Conservation (phyloP, 2,888 invertebrate genomes). For the Dorcus parallelipipedus region DNA sequence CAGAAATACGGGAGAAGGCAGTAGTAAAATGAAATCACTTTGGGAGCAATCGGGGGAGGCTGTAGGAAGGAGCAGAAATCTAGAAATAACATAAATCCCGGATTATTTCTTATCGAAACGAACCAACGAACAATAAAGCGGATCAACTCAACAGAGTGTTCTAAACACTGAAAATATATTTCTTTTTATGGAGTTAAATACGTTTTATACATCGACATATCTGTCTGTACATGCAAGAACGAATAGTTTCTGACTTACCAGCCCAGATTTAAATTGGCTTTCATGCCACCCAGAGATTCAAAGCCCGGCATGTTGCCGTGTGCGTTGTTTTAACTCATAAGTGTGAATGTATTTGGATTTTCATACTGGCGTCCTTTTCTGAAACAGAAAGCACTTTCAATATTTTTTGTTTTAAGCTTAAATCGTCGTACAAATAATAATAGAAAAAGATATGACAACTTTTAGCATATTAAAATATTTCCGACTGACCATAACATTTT, state of each 20-base stretch:
- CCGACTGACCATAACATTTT: too few species aligned
- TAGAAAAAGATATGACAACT: too few species aligned
- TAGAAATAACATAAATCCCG: slow-evolving; percentile 49
- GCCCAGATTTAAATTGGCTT: slow-evolving; percentile 18
- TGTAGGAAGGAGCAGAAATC: slow-evolving; percentile 27
- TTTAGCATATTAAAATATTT: too few species aligned
- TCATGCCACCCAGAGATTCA: slow-evolving; percentile 33
- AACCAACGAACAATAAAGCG: slow-evolving; percentile 48
- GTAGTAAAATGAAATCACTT: neutral
- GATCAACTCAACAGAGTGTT: slow-evolving; percentile 29
- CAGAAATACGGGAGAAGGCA: neutral
- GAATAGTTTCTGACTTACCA: neutral
- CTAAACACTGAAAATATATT: neutral
- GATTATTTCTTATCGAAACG: slow-evolving; percentile 47
- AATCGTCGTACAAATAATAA: too few species aligned
- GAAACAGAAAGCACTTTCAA: too few species aligned
- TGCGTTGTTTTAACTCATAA: neutral
- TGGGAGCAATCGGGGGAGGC: neutral
- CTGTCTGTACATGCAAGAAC: neutral
- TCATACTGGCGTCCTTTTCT: too few species aligned
- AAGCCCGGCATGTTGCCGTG: slow-evolving; percentile 35
- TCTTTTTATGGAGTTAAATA: neutral
- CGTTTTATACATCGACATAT: too few species aligned
- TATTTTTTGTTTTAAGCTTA: too few species aligned
- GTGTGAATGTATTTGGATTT: neutral